A percentile compares a stretch with the other conserved stretches of the same genome.
These are phyloP conservation scores for Pseudobourletiella spinata DNA, from an alignment of 1,140 invertebrate genomes.

Conservation along the genomic window DNA sequence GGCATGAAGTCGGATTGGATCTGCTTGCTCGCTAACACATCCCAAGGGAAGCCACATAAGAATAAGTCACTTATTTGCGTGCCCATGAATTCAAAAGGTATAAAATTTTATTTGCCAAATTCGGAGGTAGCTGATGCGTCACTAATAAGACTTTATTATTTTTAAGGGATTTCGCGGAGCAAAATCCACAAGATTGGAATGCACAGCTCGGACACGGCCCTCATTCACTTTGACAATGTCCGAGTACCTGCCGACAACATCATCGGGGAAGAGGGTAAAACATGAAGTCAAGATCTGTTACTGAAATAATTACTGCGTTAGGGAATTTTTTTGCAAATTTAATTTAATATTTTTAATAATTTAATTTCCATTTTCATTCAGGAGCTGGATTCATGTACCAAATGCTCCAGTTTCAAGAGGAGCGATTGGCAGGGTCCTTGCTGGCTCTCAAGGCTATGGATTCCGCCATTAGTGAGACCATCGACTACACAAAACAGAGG, in stretches of 20 bases:
- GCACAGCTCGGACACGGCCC: slow-evolving; percentile 49
- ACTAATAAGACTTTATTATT: too few species aligned
- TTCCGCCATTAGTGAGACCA: slow-evolving; percentile 44
- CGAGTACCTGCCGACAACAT: slow-evolving; percentile 47
- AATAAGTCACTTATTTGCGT: slow-evolving; percentile 55
- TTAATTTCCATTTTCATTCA: neutral
- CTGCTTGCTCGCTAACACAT: slow-evolving; percentile 49
- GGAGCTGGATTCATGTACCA: slow-evolving; percentile 53
- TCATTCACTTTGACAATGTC: slow-evolving; percentile 53
- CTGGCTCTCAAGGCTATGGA: slow-evolving; percentile 41
- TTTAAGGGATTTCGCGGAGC: slow-evolving; percentile 39
- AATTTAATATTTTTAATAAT: neutral
- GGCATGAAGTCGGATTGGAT: slow-evolving; percentile 51
- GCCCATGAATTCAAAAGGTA: slow-evolving; percentile 49
- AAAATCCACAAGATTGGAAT: slow-evolving; percentile 51
- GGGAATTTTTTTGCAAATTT: neutral
- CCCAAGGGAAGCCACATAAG: slow-evolving; percentile 39
- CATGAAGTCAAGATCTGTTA: neutral
- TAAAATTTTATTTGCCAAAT: too few species aligned
- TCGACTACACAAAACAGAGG: slow-evolving; percentile 47
- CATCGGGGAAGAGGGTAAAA: slow-evolving; percentile 50
- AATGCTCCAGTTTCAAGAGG: slow-evolving; percentile 52
- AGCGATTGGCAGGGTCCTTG: slow-evolving; percentile 45
- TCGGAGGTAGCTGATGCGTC: too few species aligned
- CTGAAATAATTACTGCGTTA: neutral